Base-by-base conservation (phyloP, 2,797 vertebrate species). In the Sandelia bainsii region DNA sequence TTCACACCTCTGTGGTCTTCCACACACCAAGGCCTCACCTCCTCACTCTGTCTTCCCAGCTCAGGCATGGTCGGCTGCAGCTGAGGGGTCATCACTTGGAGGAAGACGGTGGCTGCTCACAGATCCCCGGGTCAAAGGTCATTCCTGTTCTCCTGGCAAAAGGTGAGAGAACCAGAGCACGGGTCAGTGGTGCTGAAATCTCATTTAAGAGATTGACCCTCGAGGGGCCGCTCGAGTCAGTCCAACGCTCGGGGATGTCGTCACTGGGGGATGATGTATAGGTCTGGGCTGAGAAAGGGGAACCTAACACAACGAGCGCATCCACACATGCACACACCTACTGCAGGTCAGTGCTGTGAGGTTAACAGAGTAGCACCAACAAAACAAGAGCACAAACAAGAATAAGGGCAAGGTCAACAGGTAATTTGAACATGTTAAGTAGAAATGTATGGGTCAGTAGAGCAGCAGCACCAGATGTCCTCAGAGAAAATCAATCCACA, bases 171-270 rank as follows among this genome's bases (percentile, higher is more conserved):
- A 83, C 13, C 77, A 82, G 71, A 75, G 60, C 75, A 83, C 1
- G 90, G 91, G 91, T 94, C 93, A 93, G 80, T 37, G 85, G 67
- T 71, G 87, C 90, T 85, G 87, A 92, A 93, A 94, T 92, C 92
- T 94, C 91, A 94, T 94, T 94, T 94, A 90, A 89, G 87, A 92
- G 84, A 82, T 53, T 92, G 89, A 91, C 87, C 89, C 83, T 60
- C 8, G 27, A 70, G 80, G 83, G 80, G 62, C 77, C n/a, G 46
- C 62, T 69, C 10, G 77, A 88, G 87, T 72, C 81, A 65, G 84
- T 83, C 80, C 46, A 74, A 59, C 63, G 54, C 78, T 69, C 53
- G 8, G 60, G 69, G 76, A 82, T 11, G 82, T 37, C 77, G 78
- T 84, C 85, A 76, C 59, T 34, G 16, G 10, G 34, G 58, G 81